Percentiles rank a stretch among this genome's conserved stretches.
phyloP scores from a whole-genome alignment of 2,888 invertebrate genomes.

The Sinopyrophorus schimmeli region DNA sequence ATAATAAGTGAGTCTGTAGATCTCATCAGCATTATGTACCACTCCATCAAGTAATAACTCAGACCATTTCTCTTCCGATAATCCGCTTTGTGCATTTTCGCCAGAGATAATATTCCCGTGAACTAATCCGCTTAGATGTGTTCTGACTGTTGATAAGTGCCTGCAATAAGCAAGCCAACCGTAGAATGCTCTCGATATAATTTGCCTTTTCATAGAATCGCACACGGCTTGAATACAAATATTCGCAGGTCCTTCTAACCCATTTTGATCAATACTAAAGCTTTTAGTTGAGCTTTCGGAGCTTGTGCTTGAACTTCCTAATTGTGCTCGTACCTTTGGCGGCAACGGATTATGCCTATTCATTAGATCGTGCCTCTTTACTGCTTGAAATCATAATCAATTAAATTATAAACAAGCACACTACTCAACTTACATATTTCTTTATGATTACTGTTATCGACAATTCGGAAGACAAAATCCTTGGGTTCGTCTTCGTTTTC shows the following conservation, averaged over 20 bases:
- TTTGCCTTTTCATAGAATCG: constrained; percentile 93
- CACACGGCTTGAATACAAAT: constrained; percentile 69
- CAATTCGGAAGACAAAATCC: constrained; percentile 90
- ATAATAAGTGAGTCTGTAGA: constrained; percentile 83
- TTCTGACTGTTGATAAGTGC: constrained; percentile 88
- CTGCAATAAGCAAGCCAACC: constrained; percentile 95
- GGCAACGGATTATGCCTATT: constrained; percentile 58
- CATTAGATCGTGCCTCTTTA: constrained; percentile 70
- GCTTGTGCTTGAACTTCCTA: constrained; percentile 71
- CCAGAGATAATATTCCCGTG: constrained; percentile 71
- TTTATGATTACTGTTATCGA: constrained; percentile 73
- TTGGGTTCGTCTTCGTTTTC: constrained; percentile 58
- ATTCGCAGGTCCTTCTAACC: constrained; percentile 51
- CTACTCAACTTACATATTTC: constrained; percentile 63
- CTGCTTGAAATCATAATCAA: constrained; percentile 51
- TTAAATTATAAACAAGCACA: too few relatives aligned
- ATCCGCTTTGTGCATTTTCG: constrained; percentile 67
- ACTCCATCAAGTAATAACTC: constrained; percentile 67
- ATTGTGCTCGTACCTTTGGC: constrained; percentile 53
- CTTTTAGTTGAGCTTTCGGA: constrained; percentile 66
- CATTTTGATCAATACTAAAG: constrained; percentile 58
- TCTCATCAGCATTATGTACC: constrained; percentile 68
- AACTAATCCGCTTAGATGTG: constrained; percentile 88
- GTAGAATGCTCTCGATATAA: constrained; percentile 93
- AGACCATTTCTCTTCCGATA: constrained; percentile 79